These are phyloP conservation scores for Dolichoris vasculosae DNA, from an alignment of 1,140 invertebrate genomes.

Conservation along the genomic window DNA sequence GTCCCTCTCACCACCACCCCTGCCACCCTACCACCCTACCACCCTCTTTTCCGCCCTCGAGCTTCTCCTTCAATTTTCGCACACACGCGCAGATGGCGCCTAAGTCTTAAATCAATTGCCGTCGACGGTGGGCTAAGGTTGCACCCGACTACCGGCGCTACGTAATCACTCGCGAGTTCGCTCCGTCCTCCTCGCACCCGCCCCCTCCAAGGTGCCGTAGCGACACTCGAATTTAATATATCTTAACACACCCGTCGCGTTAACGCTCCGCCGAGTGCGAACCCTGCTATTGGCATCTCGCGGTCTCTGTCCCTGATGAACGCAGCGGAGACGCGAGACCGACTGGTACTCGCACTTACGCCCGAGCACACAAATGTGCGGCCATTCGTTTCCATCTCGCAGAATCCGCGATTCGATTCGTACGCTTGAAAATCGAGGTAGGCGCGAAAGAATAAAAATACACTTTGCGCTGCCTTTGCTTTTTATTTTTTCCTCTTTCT, in stretches of 20 bases:
- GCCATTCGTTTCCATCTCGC: not conserved
- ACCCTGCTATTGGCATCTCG: constrained; percentile 38
- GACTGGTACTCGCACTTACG: not conserved
- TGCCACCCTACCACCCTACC: not conserved
- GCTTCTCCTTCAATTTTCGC: constrained; percentile 25
- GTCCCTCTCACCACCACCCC: not conserved
- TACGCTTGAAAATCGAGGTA: not conserved
- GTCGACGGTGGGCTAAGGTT: not conserved
- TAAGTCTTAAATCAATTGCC: constrained; percentile 44
- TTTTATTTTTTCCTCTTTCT: not conserved
- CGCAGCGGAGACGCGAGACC: too few relatives aligned
- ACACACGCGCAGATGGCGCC: constrained; percentile 33
- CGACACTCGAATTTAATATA: constrained; percentile 13
- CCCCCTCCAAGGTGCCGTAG: not conserved
- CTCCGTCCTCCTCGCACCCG: too few relatives aligned
- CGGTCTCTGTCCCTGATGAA: constrained; percentile 23
- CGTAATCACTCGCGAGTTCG: not conserved
- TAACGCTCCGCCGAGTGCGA: not conserved
- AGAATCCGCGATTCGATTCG: not conserved
- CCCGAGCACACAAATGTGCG: not conserved
- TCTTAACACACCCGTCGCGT: constrained; percentile 1
- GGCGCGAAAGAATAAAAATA: not conserved
- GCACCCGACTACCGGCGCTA: not conserved
- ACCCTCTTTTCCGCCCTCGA: not conserved
- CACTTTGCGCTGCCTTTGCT: too few relatives aligned